Evolutionary conservation across 2,888 invertebrate genomes (phyloP).

Genomic region (Orchesella flavescens): DNA sequence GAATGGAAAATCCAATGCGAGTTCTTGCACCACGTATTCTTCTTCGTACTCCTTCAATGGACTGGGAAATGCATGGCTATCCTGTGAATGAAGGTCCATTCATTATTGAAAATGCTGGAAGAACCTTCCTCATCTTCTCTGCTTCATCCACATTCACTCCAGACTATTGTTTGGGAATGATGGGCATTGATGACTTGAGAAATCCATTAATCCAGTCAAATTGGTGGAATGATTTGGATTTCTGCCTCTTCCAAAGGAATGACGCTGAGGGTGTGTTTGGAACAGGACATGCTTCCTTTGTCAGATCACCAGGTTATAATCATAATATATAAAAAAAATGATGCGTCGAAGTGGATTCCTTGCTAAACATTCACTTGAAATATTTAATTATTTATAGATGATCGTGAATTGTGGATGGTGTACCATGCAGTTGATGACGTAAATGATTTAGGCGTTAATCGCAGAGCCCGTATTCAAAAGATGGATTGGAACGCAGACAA

Average conservation of each 20-base stretch:
- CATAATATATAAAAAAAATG: too few relatives aligned
- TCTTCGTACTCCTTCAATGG: constrained; percentile 62
- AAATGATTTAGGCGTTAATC: constrained; percentile 59
- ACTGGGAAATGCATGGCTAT: constrained; percentile 68
- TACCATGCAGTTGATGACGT: constrained; percentile 68
- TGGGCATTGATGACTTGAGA: constrained; percentile 64
- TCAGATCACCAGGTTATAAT: constrained; percentile 66
- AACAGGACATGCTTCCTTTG: constrained; percentile 70
- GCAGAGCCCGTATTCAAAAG: constrained; percentile 66
- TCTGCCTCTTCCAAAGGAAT: constrained; percentile 67
- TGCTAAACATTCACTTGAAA: background rate
- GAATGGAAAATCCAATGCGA: constrained; percentile 64
- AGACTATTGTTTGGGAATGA: constrained; percentile 69
- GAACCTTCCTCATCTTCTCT: constrained; percentile 68
- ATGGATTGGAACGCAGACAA: constrained; percentile 68
- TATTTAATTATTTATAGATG: constrained; percentile 47
- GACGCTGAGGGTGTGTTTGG: constrained; percentile 68
- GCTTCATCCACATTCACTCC: constrained; percentile 67
- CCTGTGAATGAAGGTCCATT: constrained; percentile 69
- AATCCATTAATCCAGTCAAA: constrained; percentile 67
- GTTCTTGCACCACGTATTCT: constrained; percentile 57
- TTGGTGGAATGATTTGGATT: constrained; percentile 68
- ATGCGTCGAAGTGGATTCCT: too few relatives aligned
- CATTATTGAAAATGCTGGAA: constrained; percentile 62
- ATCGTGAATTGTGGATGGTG: constrained; percentile 67